phyloP scores from a whole-genome alignment of 2,113 vertebrate species.

The Rhinogobius similis region DNA sequence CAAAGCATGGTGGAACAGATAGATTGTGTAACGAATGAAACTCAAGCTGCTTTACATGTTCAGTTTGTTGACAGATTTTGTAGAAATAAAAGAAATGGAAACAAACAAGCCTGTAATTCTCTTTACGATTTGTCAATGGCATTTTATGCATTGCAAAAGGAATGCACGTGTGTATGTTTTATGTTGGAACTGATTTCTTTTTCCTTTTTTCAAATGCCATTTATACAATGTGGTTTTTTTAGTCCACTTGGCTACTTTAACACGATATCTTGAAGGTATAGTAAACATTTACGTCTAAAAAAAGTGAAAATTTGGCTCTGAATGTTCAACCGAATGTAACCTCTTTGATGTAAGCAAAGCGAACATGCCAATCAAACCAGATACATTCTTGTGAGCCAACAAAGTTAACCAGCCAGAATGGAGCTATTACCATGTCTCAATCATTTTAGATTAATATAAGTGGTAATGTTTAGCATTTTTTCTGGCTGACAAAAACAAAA shows the following conservation, averaged over 20 bases:
- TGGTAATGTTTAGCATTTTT: neutral
- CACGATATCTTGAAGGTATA: constrained; percentile 19
- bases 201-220: neutral
- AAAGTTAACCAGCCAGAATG: neutral
- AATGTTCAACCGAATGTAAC: no score
- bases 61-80: constrained; percentile 14
- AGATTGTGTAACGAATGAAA: constrained; percentile 39
- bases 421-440: neutral
- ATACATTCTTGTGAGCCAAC: neutral
- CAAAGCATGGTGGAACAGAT: neutral
- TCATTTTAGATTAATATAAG: neutral
- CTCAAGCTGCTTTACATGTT: neutral
- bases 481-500: neutral
- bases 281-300: constrained; percentile 54
- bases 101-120: neutral
- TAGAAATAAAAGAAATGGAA: constrained; percentile 9
- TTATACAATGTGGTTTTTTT: neutral
- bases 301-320: no score
- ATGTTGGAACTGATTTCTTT: neutral
- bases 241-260: constrained; percentile 29
- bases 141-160: neutral
- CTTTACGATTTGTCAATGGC: constrained; percentile 27
- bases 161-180: neutral
- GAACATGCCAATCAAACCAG: no score
- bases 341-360: no score